Evolutionary conservation across 2,113 vertebrate species (phyloP).

Genomic region (Acanthisitta chloris): DNA sequence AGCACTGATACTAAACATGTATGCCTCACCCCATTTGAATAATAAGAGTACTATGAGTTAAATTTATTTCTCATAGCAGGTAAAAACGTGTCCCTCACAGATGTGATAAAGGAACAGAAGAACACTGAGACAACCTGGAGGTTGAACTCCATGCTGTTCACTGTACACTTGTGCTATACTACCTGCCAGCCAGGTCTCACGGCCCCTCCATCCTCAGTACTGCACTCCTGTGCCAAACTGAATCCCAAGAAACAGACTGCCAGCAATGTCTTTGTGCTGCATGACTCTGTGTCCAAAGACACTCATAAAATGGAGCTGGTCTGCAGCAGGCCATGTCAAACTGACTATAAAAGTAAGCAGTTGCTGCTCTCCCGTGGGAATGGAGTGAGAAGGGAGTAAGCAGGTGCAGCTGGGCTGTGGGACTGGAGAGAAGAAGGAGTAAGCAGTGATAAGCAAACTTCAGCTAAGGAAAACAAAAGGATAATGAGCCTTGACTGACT

Average conservation of each 20-base stretch:
- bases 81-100: neutral
- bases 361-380: too few species aligned
- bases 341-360: too few species aligned
- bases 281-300: too few species aligned
- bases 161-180: neutral
- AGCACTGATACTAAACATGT: slow-evolving; percentile 2
- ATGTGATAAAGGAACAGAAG: neutral
- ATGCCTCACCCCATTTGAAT: slow-evolving; percentile 11
- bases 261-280: neutral
- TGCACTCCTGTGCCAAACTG: fast-evolving
- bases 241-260: neutral
- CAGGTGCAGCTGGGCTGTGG: too few species aligned
- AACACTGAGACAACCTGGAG: neutral
- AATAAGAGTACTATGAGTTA: neutral
- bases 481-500: too few species aligned
- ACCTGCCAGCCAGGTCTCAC: neutral
- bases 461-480: too few species aligned
- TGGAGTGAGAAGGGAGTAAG: too few species aligned
- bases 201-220: neutral
- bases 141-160: neutral
- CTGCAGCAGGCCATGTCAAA: too few species aligned
- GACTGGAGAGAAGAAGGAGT: too few species aligned
- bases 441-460: too few species aligned
- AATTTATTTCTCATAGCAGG: neutral
- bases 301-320: too few species aligned